A percentile compares a stretch with the other conserved stretches of the same genome.
Conservation (phyloP, 2,113 vertebrate species). For the Pampusana beccarii region DNA sequence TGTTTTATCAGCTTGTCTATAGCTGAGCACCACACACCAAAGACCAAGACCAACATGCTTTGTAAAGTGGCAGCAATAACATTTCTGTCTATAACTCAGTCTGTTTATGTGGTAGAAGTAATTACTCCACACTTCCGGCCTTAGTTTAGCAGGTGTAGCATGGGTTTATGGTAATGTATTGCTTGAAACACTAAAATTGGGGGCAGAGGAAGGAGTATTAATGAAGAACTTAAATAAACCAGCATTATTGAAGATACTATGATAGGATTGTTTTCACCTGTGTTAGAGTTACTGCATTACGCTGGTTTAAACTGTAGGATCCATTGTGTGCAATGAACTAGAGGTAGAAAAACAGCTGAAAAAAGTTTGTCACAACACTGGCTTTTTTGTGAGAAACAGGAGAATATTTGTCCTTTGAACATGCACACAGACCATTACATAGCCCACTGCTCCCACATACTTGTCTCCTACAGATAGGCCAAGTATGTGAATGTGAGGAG, state of each 20-base stretch:
- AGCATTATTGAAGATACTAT: neutral
- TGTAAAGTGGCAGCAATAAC: neutral
- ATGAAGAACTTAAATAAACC: neutral
- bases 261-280: neutral
- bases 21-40: neutral
- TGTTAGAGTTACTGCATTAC: neutral
- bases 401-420: neutral
- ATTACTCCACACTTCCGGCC: neutral
- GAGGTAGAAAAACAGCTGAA: neutral
- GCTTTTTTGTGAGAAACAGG: neutral
- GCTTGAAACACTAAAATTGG: neutral
- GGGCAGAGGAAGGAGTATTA: neutral
- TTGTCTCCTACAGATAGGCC: neutral
- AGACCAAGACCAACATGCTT: neutral
- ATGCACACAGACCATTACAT: neutral
- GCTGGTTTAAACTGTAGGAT: neutral
- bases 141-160: neutral
- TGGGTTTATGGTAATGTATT: neutral
- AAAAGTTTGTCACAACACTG: neutral
- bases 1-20: neutral
- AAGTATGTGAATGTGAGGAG: neutral
- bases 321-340: neutral
- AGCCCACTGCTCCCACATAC: neutral
- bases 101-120: neutral
- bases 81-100: neutral